Conservation (phyloP, 2,888 invertebrate species). For the Chironomus tentans region DNA sequence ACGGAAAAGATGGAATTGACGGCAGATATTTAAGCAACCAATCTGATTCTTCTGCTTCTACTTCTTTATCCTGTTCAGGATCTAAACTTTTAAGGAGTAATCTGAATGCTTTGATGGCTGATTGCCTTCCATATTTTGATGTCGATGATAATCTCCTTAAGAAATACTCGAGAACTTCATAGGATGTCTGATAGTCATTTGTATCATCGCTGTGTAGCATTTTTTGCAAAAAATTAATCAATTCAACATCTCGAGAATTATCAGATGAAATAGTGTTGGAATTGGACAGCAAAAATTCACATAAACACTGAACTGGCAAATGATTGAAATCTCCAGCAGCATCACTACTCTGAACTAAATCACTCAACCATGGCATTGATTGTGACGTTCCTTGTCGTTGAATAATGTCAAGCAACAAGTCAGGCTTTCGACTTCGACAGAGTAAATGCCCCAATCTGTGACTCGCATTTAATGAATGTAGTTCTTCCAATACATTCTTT, state of each 20-base stretch:
- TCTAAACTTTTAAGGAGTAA: constrained; percentile 49
- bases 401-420: constrained; percentile 86
- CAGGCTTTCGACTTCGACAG: constrained; percentile 81
- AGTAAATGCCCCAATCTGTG: constrained; percentile 80
- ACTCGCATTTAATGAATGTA: constrained; percentile 65
- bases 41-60: constrained; percentile 29
- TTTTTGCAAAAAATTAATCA: constrained; percentile 51
- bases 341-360: constrained; percentile 84
- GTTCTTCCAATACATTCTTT: constrained; percentile 61
- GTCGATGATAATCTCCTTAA: constrained; percentile 73
- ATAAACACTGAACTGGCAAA: constrained; percentile 93
- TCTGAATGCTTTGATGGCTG: constrained; percentile 62
- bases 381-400: constrained; percentile 81
- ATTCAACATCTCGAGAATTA: constrained; percentile 56
- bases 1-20: constrained; percentile 67
- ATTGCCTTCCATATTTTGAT: constrained; percentile 64
- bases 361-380: constrained; percentile 95
- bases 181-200: constrained; percentile 53
- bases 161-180: constrained; percentile 85
- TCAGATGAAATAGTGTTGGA: constrained; percentile 59
- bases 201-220: constrained; percentile 44
- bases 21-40: constrained; percentile 60
- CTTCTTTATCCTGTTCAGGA: constrained; percentile 35
- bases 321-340: constrained; percentile 60
- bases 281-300: constrained; percentile 81